Percentiles rank a stretch among this genome's conserved stretches.
phyloP scores from a whole-genome alignment of 2,113 vertebrate genomes.

The Donacobius atricapilla region DNA sequence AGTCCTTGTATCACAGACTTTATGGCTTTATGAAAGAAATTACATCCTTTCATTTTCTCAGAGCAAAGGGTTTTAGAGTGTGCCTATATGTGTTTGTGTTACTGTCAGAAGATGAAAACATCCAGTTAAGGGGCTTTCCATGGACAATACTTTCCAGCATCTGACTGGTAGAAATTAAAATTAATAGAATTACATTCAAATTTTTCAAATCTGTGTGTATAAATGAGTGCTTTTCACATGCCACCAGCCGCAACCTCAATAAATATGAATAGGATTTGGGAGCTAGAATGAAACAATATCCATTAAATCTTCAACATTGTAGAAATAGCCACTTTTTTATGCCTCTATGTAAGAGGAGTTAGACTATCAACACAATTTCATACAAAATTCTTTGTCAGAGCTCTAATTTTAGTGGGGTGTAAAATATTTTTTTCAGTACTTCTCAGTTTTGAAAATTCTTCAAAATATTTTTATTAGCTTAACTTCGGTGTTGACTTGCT shows the following conservation, averaged over 20 bases:
- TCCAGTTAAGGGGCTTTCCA: not conserved
- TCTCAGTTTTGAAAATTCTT: not conserved
- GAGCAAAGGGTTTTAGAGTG: not conserved
- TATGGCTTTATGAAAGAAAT: not conserved
- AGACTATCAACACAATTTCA: accelerated
- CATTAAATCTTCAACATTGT: not conserved
- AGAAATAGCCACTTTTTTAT: not conserved
- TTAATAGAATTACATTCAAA: not conserved
- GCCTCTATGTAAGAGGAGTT: not conserved
- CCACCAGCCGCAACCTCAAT: not conserved
- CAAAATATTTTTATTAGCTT: not conserved
- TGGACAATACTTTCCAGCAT: not conserved
- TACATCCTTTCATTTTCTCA: not conserved
- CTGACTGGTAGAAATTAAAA: not conserved
- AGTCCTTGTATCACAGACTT: not conserved
- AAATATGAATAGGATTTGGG: not conserved
- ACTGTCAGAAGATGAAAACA: not conserved
- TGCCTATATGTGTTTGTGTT: not conserved
- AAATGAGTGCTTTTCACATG: not conserved
- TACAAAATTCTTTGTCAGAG: not conserved
- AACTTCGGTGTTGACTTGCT: not conserved
- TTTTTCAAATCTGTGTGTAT: not conserved
- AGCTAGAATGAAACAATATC: not conserved
- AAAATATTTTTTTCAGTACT: not conserved
- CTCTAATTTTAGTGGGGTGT: not conserved